Percentiles rank a stretch among this genome's conserved stretches.
Conservation (phyloP, 1,140 invertebrate species). For the Drosophila insularis region DNA sequence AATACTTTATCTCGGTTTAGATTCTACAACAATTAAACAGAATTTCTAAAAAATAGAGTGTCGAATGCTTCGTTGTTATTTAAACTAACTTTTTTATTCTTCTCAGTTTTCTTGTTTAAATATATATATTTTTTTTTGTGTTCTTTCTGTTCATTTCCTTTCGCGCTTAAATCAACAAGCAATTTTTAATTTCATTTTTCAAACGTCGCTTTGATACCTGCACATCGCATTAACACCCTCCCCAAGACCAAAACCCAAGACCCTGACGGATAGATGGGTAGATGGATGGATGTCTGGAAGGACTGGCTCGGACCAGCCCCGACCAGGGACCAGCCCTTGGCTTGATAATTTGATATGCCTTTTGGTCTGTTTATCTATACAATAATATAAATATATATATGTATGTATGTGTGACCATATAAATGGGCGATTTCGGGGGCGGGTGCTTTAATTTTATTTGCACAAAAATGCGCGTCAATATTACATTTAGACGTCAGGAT, state of each 20-base stretch:
- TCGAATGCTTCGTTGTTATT: background rate
- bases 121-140: conserved; percentile 15
- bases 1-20: too few relatives aligned
- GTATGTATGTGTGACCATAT: background rate
- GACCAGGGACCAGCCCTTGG: conserved; percentile 45
- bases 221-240: conserved; percentile 75
- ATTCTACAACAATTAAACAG: too few relatives aligned
- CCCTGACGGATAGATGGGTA: conserved; percentile 33
- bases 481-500: conserved; percentile 55
- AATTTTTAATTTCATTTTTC: conserved; percentile 79
- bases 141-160: conserved; percentile 44
- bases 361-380: conserved; percentile 36
- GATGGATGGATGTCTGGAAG: conserved; percentile 43
- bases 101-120: conserved; percentile 13
- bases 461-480: conserved; percentile 74
- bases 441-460: conserved; percentile 78
- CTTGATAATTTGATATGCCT: conserved; percentile 79
- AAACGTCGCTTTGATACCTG: conserved; percentile 80
- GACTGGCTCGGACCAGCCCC: conserved; percentile 20
- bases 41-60: background rate
- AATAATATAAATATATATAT: background rate
- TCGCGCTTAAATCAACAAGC: conserved; percentile 63
- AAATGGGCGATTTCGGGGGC: conserved; percentile 24
- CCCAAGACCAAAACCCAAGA: conserved; percentile 24
- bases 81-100: background rate